Conservation (phyloP, 2,113 vertebrate species). For the Salminus brasiliensis region DNA sequence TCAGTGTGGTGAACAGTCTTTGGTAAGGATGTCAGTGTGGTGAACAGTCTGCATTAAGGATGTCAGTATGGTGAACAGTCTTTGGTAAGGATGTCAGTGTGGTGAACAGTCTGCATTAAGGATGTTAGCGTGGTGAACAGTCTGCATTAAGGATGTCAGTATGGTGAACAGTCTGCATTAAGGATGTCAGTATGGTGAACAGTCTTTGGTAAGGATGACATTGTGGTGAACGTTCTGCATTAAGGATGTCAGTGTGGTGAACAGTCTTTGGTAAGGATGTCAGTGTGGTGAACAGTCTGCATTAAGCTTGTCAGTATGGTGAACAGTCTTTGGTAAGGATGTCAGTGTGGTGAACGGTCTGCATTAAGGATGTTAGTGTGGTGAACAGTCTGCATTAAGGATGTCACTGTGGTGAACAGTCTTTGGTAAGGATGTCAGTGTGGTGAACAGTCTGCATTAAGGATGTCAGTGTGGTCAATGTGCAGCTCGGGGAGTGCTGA, state of each 20-base stretch:
- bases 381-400: background rate
- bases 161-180: background rate
- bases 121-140: background rate
- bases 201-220: too few species aligned
- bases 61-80: background rate
- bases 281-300: background rate
- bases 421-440: background rate
- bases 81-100: background rate
- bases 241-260: background rate
- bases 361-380: background rate
- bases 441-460: background rate
- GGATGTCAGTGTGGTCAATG: background rate
- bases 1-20: background rate
- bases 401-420: background rate
- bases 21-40: background rate
- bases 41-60: background rate
- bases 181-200: background rate
- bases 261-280: background rate
- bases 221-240: too few species aligned
- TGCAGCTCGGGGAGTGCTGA: background rate
- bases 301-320: background rate
- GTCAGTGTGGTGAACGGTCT: background rate
- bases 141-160: background rate
- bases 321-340: background rate
- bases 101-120: too few species aligned